Evolutionary conservation across 2,888 invertebrate species (phyloP), one percentile per base, ranked within the genome.

Genomic region (Acrobasis consociella): DNA sequence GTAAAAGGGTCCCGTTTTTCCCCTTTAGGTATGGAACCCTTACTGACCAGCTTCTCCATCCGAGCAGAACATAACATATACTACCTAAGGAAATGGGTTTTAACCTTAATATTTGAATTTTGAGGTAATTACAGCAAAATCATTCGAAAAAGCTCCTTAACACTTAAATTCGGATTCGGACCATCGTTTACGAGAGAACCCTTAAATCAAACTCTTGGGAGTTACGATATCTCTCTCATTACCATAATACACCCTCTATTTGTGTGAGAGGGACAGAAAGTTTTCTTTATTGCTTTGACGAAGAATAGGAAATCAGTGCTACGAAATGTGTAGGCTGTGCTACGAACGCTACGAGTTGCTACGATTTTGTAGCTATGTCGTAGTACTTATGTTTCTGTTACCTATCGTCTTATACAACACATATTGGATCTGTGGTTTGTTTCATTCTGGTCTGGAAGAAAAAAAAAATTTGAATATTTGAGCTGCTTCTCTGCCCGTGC

Each of bases 151-250:
- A 22, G 37, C 52, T 7, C 55, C 63, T 58, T 61, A 65, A 63
- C 65, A 64, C 65, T 58, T 72, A 78, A 80, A 81, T 82, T 80
- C 77, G 70, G 69, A 67, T 72, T 46, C 76, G 72, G 73, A 22
- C 70, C 76, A 68, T 69, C 74, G 71, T 76, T 80, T 80, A 82
- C 80, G 75, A 76, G 75, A 69, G 69, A 81, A 86, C 76, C 63
- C 42, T 65, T 72, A 81, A 84, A 82, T 78, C 83, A 80, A 77
- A 76, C 76, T 71, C 73, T 72, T 72, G 73, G 63, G 72, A 75
- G 74, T 80, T 77, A 78, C 76, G 70, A 75, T 53, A n/a, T n/a
- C n/a, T n/a, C n/a, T n/a, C 38, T 38, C 53, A 53, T 53, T 53
- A 53, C 53, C 53, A 53, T 53, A 37, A 11, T n/a, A n/a, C n/a